Evolutionary conservation across 1,140 invertebrate species (phyloP), one percentile per base, ranked within the genome.

Genomic region (Scaptodrosophila lebanonensis): DNA sequence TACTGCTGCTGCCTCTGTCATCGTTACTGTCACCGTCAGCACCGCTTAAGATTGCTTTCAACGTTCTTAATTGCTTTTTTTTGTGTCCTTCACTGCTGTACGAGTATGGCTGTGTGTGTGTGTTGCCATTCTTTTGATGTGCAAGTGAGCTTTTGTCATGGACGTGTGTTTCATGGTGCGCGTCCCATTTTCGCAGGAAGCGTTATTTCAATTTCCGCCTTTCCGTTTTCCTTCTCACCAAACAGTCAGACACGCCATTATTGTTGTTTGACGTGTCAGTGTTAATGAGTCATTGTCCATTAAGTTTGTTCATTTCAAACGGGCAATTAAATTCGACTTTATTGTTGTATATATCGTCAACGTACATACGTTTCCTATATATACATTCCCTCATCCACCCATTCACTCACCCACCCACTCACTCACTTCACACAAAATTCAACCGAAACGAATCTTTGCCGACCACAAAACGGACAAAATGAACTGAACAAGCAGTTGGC

Each of bases 251-350:
- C 73, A 79, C 75, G 75, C 73, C 67, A 82, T 82, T 83, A 70
- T 76, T 69, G 67, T 83, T 60, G 67, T 83, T 60, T 83, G 77
- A 72, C 79, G 77, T 83, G 79, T 83, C 79, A 83, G 68, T 73
- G 67, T 83, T 83, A 83, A 83, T 83, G 79, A 83, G 79, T 83
- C 79, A 73, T 79, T 83, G 77, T 83, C 71, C 76, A 83, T 83
- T 83, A 83, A 76, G 70, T 83, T 83, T 83, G 76, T 66, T 82
- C 76, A 76, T 77, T 83, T 83, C 77, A 73, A 83, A 73, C 68
- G 75, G 70, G 64, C 77, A 83, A 83, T 83, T 83, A 83, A 83
- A 83, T 83, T 83, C 77, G 66, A 83, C 70, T 83, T 83, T 83
- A 50, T 50, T 50, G 36, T 50, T 22, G 25, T 30, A 35, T n/a